Evolutionary conservation across 2,888 invertebrate genomes (phyloP).

Genomic region (Trichogramma evanescens): DNA sequence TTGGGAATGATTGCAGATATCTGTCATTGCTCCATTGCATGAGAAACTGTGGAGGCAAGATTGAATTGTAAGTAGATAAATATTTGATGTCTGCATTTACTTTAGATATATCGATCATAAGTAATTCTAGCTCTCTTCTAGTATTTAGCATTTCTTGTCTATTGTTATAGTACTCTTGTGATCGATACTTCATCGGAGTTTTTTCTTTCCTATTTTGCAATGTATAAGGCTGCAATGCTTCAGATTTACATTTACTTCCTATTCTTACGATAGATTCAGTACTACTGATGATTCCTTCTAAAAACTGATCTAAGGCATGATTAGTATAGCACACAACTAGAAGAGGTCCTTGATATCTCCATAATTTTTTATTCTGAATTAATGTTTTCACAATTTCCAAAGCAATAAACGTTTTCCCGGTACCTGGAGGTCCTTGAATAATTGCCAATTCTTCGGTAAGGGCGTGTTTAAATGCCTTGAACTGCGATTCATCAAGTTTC

Average conservation of each 20-base stretch:
- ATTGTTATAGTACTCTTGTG: too few species aligned
- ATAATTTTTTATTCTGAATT: too few species aligned
- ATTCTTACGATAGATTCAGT: slow-evolving; percentile 1
- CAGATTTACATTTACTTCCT: slow-evolving; percentile 1
- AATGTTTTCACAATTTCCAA: too few species aligned
- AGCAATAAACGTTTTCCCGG: too few species aligned
- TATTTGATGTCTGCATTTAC: not conserved
- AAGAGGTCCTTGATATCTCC: too few species aligned
- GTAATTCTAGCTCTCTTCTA: not conserved
- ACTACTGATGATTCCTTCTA: not conserved
- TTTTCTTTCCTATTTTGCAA: not conserved
- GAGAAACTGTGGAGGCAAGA: not conserved
- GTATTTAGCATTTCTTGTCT: not conserved
- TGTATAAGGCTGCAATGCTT: not conserved
- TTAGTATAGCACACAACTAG: not conserved
- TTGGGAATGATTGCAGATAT: not conserved
- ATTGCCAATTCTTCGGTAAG: too few species aligned
- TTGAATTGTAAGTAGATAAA: not conserved
- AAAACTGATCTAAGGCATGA: slow-evolving; percentile 7
- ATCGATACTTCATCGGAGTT: not conserved
- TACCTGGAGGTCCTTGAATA: too few species aligned
- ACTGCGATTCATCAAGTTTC: too few species aligned
- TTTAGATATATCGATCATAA: not conserved
- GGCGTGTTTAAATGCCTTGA: too few species aligned
- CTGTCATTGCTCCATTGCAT: not conserved